Percentiles rank a stretch among this genome's conserved stretches.
Conservation (phyloP, 2,888 invertebrate genomes). For the Patella caerulea region DNA sequence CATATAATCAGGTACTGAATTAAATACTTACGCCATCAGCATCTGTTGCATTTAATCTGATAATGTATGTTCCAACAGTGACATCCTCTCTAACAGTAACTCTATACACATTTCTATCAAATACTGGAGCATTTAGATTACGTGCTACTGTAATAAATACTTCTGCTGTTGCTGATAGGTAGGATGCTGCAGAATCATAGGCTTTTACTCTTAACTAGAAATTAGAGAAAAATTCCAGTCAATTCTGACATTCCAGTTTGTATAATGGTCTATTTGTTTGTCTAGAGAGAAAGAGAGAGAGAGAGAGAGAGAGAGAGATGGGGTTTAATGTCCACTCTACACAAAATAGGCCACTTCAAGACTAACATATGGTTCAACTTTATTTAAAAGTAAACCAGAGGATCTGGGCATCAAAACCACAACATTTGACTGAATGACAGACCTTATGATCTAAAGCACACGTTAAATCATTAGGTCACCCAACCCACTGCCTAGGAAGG, state of each 20-base stretch:
- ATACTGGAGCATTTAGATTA: slow-evolving; percentile 60
- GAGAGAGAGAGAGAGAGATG: too few relatives aligned
- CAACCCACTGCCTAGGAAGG: too few relatives aligned
- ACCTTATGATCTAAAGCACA: too few relatives aligned
- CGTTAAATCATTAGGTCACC: too few relatives aligned
- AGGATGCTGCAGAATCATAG: slow-evolving; percentile 55
- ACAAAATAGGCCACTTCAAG: too few relatives aligned
- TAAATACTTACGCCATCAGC: slow-evolving; percentile 55
- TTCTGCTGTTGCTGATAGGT: slow-evolving; percentile 49
- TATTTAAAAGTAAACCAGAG: background rate
- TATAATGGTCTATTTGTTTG: background rate
- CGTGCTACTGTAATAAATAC: slow-evolving; percentile 56
- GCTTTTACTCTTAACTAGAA: slow-evolving; percentile 55
- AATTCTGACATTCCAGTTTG: too few relatives aligned
- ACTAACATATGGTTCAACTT: too few relatives aligned
- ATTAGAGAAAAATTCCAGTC: too few relatives aligned
- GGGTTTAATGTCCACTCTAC: too few relatives aligned
- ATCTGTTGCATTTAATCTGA: slow-evolving; percentile 58
- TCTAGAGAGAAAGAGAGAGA: background rate
- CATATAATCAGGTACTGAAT: background rate
- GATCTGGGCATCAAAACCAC: background rate
- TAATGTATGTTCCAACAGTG: slow-evolving; percentile 45
- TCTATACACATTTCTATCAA: slow-evolving; percentile 55
- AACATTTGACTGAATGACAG: background rate
- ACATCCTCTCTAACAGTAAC: slow-evolving; percentile 55